phyloP scores from a whole-genome alignment of 2,797 vertebrate genomes.

The Labroides dimidiatus region DNA sequence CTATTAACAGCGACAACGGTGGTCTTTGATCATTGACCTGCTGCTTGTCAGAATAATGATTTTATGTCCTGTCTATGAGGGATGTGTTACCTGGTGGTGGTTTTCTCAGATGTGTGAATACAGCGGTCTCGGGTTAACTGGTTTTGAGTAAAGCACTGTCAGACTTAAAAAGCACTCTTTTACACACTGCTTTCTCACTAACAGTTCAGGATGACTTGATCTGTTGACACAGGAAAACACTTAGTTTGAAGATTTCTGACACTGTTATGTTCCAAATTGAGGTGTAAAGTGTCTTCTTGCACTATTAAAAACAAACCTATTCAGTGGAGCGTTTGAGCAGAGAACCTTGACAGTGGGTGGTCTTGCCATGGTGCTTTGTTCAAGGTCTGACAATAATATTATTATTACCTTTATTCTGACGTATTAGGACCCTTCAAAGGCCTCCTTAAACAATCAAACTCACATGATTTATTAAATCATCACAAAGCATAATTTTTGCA shows the following conservation, averaged over 20 bases:
- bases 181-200: constrained; percentile 3
- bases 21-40: constrained; percentile 63
- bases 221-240: constrained; percentile 36
- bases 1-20: constrained; percentile 50
- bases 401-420: constrained; percentile 24
- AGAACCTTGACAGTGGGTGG: constrained; percentile 31
- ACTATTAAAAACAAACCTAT: constrained; percentile 25
- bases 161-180: constrained; percentile 38
- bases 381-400: constrained; percentile 26
- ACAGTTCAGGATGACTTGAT: constrained; percentile 16
- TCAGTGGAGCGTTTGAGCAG: constrained; percentile 29
- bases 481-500: constrained; percentile 23
- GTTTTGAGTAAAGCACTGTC: constrained; percentile 47
- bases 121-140: constrained; percentile 44
- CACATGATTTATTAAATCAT: constrained; percentile 58
- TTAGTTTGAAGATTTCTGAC: constrained; percentile 46
- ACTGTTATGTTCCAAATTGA: constrained; percentile 31
- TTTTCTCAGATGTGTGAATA: constrained; percentile 42
- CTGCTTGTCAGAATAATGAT: constrained; percentile 62
- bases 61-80: constrained; percentile 51
- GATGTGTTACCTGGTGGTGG: constrained; percentile 52
- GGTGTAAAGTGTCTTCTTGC: constrained; percentile 33
- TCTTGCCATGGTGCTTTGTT: constrained; percentile 33
- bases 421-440: constrained; percentile 45
- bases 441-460: constrained; percentile 43